These are phyloP conservation scores for Polymixis flavicincta DNA, from an alignment of 2,888 invertebrate genomes.

Conservation along the genomic window DNA sequence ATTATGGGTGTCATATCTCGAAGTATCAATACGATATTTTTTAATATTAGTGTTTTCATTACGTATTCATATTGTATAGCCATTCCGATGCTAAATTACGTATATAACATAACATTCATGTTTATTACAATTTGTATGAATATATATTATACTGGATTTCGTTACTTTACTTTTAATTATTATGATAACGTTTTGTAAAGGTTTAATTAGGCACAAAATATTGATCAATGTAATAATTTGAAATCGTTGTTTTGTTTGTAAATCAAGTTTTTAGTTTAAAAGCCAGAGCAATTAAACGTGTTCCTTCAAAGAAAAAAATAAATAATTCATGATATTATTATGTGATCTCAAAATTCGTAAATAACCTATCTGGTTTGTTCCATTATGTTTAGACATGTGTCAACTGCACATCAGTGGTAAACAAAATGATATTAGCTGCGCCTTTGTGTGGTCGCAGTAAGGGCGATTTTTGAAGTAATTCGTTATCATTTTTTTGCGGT, in stretches of 20 bases:
- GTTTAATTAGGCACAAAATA: neutral
- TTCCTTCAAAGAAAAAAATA: too few species aligned
- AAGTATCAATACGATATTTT: neutral
- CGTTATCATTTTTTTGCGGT: neutral
- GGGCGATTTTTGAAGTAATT: neutral
- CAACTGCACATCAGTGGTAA: neutral
- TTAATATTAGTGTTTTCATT: neutral
- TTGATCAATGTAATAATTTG: conserved; percentile 13
- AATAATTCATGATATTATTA: neutral
- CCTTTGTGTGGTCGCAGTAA: neutral
- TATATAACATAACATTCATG: neutral
- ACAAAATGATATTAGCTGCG: neutral
- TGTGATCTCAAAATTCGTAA: conserved; percentile 38
- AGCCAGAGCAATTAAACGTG: too few species aligned
- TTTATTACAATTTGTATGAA: neutral
- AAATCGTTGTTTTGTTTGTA: too few species aligned
- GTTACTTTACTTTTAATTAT: neutral
- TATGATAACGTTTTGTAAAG: neutral
- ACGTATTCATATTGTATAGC: too few species aligned
- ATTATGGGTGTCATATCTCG: neutral
- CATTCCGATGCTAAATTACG: neutral
- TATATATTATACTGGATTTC: neutral
- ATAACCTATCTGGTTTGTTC: neutral
- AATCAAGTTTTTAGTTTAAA: too few species aligned
- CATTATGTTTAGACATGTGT: neutral